Evolutionary conservation across 1,140 invertebrate genomes (phyloP).

Genomic region (Micrasema longulum): DNA sequence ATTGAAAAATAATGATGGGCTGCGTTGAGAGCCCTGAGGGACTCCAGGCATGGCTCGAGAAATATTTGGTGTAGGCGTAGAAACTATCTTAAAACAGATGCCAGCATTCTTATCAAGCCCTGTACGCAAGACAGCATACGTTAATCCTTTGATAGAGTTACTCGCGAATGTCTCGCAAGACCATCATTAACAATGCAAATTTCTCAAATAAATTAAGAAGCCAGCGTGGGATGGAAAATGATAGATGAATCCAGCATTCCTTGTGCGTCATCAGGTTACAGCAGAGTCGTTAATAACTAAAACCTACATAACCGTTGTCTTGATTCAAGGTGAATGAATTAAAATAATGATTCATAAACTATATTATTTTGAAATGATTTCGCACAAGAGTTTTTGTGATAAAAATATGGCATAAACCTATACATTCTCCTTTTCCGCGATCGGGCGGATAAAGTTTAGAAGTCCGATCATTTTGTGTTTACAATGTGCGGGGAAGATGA

Average conservation of each 20-base stretch:
- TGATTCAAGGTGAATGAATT: constrained; percentile 2
- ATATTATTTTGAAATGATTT: too few species aligned
- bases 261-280: background rate
- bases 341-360: too few species aligned
- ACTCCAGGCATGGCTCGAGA: background rate
- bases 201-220: background rate
- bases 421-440: too few species aligned
- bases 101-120: background rate
- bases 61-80: background rate
- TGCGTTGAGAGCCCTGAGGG: background rate
- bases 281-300: background rate
- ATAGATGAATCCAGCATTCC: background rate
- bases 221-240: constrained; percentile 5
- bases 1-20: background rate
- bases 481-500: too few species aligned
- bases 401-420: too few species aligned
- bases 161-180: too few species aligned
- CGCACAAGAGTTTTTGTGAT: too few species aligned
- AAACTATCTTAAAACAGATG: background rate
- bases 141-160: background rate
- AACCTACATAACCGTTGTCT: constrained; percentile 17
- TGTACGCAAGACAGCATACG: background rate
- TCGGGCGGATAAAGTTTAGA: too few species aligned
- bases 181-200: constrained; percentile 29
- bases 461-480: too few species aligned